Percentiles rank a stretch among this genome's conserved stretches.
These are phyloP conservation scores for Urocyon cinereoargenteus DNA, from an alignment of 2,797 vertebrate species.

Conservation along the genomic window DNA sequence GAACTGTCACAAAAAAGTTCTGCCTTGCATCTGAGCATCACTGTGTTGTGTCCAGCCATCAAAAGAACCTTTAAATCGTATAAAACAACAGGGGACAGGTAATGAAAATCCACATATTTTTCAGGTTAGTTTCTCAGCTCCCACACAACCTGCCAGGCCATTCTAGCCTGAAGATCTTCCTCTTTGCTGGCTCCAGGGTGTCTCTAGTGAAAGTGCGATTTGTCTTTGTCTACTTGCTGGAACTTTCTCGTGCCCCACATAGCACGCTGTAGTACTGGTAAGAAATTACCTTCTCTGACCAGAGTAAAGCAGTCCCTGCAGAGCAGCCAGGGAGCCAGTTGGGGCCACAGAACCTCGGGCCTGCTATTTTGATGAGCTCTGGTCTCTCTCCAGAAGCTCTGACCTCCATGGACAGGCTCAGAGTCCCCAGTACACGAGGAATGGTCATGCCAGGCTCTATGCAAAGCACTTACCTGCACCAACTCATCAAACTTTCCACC, in stretches of 20 bases:
- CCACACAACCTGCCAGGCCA: rapidly evolving
- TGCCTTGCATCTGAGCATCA: neutral
- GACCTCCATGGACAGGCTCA: rapidly evolving
- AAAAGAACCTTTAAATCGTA: neutral
- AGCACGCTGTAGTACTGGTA: rapidly evolving
- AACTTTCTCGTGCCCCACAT: rapidly evolving
- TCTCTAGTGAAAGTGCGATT: neutral
- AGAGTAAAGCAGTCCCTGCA: too few species aligned
- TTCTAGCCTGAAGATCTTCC: rapidly evolving
- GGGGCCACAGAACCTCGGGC: rapidly evolving
- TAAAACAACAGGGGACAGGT: neutral
- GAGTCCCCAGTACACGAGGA: rapidly evolving
- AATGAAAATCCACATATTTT: too few species aligned
- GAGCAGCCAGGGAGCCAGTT: neutral
- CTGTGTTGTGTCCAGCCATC: rapidly evolving
- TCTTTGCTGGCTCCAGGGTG: rapidly evolving
- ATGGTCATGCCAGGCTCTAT: rapidly evolving
- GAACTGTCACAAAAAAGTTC: too few species aligned
- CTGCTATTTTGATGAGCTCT: rapidly evolving
- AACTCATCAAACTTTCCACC: rapidly evolving
- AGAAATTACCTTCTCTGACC: neutral
- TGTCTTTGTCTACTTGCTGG: neutral
- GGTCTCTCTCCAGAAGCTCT: neutral
- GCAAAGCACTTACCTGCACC: rapidly evolving
- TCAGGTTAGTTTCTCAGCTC: neutral